Conservation (phyloP, 2,797 vertebrate genomes). For the Bradypus variegatus region DNA sequence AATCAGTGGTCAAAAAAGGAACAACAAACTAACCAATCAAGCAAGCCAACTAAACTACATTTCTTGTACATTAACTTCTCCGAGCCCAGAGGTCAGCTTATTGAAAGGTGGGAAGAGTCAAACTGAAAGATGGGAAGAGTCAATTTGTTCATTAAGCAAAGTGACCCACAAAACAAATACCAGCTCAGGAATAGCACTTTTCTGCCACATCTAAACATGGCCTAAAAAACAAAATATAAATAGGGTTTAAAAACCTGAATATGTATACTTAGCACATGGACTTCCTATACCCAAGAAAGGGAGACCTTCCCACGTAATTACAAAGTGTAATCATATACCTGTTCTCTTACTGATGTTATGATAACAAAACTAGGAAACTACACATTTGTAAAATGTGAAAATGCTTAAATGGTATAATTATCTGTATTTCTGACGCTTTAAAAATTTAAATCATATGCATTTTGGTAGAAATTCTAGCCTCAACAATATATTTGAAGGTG, state of each 20-base stretch:
- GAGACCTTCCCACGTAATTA: background rate
- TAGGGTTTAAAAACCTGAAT: constrained; percentile 22
- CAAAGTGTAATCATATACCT: background rate
- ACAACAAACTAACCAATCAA: background rate
- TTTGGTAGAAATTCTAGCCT: constrained; percentile 35
- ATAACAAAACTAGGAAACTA: constrained; percentile 14
- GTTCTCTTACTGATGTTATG: background rate
- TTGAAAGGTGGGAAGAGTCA: background rate
- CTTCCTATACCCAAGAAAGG: background rate
- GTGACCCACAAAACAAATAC: background rate
- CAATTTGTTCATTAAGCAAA: constrained; percentile 14
- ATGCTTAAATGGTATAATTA: background rate
- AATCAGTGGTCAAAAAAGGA: background rate
- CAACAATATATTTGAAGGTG: background rate
- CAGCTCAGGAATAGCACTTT: background rate
- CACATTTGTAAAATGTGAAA: constrained; percentile 22
- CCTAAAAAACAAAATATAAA: constrained; percentile 33
- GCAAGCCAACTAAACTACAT: background rate
- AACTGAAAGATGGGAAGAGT: background rate
- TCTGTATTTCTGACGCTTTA: background rate
- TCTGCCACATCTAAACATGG: background rate
- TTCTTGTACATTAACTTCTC: constrained; percentile 7
- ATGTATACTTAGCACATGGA: background rate
- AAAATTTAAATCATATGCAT: background rate
- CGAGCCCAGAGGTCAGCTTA: background rate